Evolutionary conservation across 2,888 invertebrate species (phyloP).

Genomic region (Galerucella pusilla): DNA sequence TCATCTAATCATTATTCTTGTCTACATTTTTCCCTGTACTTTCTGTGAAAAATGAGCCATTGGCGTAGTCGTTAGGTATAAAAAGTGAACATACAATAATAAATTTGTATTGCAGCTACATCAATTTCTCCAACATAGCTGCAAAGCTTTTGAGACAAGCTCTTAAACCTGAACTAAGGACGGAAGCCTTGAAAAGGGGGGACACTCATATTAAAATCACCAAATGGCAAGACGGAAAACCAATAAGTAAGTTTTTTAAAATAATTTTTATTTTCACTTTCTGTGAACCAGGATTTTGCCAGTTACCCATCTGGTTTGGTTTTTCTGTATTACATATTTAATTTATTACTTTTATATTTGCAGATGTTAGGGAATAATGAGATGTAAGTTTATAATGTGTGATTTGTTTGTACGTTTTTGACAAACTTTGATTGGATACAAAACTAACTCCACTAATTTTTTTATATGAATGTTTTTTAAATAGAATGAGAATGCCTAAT

Average conservation of each 20-base stretch:
- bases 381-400: slow-evolving; percentile 38
- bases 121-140: slow-evolving; percentile 95
- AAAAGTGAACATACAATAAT: not conserved
- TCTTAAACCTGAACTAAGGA: slow-evolving; percentile 79
- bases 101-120: slow-evolving; percentile 77
- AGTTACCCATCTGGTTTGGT: not conserved
- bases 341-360: slow-evolving; percentile 32
- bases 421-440: not conserved
- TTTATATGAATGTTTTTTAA: not conserved
- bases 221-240: slow-evolving; percentile 90
- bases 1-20: not conserved
- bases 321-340: not conserved
- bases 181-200: slow-evolving; percentile 81
- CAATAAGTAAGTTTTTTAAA: slow-evolving; percentile 76
- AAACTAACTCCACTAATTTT: not conserved
- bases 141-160: slow-evolving; percentile 84
- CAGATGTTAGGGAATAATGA: slow-evolving; percentile 52
- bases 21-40: too few relatives aligned
- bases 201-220: slow-evolving; percentile 83
- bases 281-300: not conserved
- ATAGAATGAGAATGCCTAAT: too few relatives aligned
- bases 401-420: not conserved
- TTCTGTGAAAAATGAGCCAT: too few relatives aligned
- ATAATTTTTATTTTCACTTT: too few relatives aligned
- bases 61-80: too few relatives aligned